Conservation (phyloP, 1,140 invertebrate genomes). For the Microplitis mediator region DNA sequence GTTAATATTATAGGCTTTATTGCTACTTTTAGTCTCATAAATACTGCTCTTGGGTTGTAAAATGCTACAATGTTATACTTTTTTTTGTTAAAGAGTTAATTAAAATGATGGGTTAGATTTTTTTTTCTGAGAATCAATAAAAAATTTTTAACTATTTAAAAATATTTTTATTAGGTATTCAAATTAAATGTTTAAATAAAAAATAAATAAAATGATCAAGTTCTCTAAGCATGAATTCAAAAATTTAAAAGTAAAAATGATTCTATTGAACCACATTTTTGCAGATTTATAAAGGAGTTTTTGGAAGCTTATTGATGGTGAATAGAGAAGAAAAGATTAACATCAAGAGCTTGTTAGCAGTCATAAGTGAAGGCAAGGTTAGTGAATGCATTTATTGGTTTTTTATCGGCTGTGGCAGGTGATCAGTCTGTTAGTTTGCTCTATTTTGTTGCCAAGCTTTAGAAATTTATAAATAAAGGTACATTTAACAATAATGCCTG, state of each 20-base stretch:
- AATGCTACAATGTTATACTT: too few relatives aligned
- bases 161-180: too few relatives aligned
- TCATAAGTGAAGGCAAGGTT: conserved; percentile 16
- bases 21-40: too few relatives aligned
- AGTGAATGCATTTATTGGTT: conserved; percentile 19
- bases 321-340: conserved; percentile 31
- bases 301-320: not conserved
- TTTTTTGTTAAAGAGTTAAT: too few relatives aligned
- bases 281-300: conserved; percentile 31
- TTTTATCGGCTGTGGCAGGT: conserved; percentile 25
- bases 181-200: too few relatives aligned
- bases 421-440: conserved; percentile 23
- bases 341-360: conserved; percentile 35
- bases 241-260: conserved; percentile 2
- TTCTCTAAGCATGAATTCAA: not conserved
- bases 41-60: too few relatives aligned
- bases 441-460: conserved; percentile 15
- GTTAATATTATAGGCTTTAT: too few relatives aligned
- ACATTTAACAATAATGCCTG: not conserved
- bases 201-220: too few relatives aligned
- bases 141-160: not conserved
- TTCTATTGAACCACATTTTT: conserved; percentile 25
- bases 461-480: not conserved
- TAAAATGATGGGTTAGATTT: not conserved
- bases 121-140: too few relatives aligned